Percentiles rank a stretch among this genome's conserved stretches.
Evolutionary conservation across 2,888 invertebrate species (phyloP).

Genomic region (Trichogramma evanescens): DNA sequence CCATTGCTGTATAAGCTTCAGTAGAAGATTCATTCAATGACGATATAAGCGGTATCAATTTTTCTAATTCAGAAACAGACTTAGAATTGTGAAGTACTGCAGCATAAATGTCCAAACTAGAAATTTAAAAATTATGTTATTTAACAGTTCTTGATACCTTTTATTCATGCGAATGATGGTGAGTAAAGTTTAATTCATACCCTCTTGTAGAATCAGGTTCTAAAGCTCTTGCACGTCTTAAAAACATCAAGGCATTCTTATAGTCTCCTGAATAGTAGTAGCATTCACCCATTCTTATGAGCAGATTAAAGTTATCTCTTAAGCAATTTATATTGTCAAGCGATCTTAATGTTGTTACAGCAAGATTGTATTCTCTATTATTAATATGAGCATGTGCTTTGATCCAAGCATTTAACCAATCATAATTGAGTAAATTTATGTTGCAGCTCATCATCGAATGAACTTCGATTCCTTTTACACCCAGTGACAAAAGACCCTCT

Average conservation of each 20-base stretch:
- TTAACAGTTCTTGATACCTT: not conserved
- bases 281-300: slow-evolving; percentile 66
- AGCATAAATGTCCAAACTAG: slow-evolving; percentile 60
- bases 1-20: slow-evolving; percentile 71
- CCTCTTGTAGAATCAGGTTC: slow-evolving; percentile 43
- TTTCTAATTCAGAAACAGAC: slow-evolving; percentile 57
- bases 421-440: slow-evolving; percentile 39
- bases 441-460: slow-evolving; percentile 61
- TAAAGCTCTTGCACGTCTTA: slow-evolving; percentile 48
- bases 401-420: slow-evolving; percentile 59
- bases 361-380: slow-evolving; percentile 61
- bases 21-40: slow-evolving; percentile 53
- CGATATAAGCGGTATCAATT: slow-evolving; percentile 51
- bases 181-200: slow-evolving; percentile 25
- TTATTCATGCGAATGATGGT: not conserved
- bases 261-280: slow-evolving; percentile 67
- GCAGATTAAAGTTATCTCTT: slow-evolving; percentile 60
- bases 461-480: slow-evolving; percentile 68
- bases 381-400: slow-evolving; percentile 60
- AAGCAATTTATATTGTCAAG: slow-evolving; percentile 61
- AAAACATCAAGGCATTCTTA: slow-evolving; percentile 54
- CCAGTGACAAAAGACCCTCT: slow-evolving; percentile 63
- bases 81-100: slow-evolving; percentile 57
- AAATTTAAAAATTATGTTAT: slow-evolving; percentile 24
- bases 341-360: slow-evolving; percentile 59